Evolutionary conservation across 1,140 invertebrate species (phyloP).

Genomic region (Hormaphis cornu): DNA sequence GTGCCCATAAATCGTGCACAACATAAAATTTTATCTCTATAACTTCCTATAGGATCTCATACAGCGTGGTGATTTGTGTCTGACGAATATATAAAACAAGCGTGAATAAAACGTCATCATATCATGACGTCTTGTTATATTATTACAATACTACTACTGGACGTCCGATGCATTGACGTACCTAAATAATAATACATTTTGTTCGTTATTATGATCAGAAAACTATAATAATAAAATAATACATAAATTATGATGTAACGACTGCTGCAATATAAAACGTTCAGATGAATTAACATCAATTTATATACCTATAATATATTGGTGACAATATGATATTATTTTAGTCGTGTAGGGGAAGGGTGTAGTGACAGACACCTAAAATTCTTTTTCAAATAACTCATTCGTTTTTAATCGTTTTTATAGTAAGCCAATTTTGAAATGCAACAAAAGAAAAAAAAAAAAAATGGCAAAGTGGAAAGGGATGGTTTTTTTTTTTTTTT

Average conservation of each 20-base stretch:
- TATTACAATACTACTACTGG: no score
- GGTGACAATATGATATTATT: no score
- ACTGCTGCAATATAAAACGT: background rate
- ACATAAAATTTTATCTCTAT: background rate
- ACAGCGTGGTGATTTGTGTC: background rate
- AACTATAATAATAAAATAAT: background rate
- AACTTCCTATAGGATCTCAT: background rate
- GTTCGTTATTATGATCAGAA: background rate
- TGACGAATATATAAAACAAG: background rate
- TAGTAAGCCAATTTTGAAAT: no score
- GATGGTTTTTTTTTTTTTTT: no score
- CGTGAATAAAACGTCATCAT: background rate
- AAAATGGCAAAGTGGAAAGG: no score
- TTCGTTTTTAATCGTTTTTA: no score
- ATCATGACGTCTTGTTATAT: background rate
- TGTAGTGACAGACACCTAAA: no score
- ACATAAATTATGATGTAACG: background rate
- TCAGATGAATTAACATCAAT: background rate
- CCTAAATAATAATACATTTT: constrained; percentile 1
- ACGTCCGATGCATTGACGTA: no score
- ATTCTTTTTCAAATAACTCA: no score
- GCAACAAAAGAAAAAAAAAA: no score
- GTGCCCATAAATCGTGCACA: background rate
- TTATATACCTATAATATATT: no score
- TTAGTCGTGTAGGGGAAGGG: no score